Conservation (phyloP, 2,888 invertebrate species). For the Hyposoter didymator region DNA sequence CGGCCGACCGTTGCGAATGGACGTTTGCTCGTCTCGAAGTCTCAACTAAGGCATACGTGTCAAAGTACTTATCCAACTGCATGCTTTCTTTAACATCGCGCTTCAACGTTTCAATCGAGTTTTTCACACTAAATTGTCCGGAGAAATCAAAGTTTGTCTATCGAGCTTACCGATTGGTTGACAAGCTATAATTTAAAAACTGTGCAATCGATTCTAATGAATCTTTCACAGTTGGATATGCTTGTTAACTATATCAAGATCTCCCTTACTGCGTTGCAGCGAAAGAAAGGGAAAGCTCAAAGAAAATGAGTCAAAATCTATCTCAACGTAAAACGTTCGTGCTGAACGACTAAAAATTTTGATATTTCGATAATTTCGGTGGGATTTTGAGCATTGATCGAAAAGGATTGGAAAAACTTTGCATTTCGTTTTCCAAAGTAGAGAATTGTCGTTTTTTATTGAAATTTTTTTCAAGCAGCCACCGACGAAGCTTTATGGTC, state of each 20-base stretch:
- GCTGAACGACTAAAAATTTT: too few species aligned
- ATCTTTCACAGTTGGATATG: background rate
- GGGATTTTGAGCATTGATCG: too few species aligned
- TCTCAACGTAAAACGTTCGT: background rate
- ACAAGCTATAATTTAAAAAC: background rate
- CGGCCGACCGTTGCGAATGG: too few species aligned
- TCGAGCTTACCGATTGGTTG: background rate
- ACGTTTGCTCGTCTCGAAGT: slow-evolving; percentile 43
- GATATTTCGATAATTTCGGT: too few species aligned
- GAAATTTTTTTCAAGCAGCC: background rate
- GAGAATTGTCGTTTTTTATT: background rate
- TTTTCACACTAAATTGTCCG: background rate
- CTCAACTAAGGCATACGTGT: slow-evolving; percentile 13
- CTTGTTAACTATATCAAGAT: background rate
- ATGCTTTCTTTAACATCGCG: slow-evolving; percentile 28
- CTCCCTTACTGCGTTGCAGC: background rate
- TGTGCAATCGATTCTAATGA: background rate
- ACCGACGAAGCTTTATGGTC: too few species aligned
- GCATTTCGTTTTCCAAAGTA: background rate
- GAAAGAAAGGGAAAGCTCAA: background rate
- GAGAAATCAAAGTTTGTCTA: background rate
- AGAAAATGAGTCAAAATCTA: background rate
- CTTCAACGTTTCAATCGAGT: slow-evolving; percentile 4
- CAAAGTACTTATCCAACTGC: background rate
- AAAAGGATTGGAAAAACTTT: background rate